Evolutionary conservation across 2,797 vertebrate genomes (phyloP).

Genomic region (Anguilla anguilla): DNA sequence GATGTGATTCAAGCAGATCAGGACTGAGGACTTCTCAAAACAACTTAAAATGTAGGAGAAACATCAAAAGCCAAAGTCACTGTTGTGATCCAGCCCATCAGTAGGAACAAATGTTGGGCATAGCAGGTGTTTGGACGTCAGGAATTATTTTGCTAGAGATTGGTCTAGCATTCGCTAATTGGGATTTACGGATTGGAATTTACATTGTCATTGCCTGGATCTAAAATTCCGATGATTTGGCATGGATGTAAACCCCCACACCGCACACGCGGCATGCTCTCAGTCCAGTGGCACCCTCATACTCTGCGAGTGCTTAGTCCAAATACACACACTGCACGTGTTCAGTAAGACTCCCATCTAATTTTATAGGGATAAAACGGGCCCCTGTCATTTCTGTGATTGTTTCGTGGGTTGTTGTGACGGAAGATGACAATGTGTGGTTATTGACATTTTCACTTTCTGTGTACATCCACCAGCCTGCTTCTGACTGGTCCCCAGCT

Average conservation of each 20-base stretch:
- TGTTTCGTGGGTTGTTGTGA: not conserved
- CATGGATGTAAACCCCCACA: too few species aligned
- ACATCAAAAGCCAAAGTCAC: too few species aligned
- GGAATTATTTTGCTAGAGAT: too few species aligned
- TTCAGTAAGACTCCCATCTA: not conserved
- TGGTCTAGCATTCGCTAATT: too few species aligned
- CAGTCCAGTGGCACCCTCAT: not conserved
- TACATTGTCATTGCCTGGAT: too few species aligned
- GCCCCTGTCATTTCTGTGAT: not conserved
- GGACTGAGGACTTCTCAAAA: not conserved
- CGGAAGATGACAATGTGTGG: not conserved
- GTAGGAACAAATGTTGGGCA: too few species aligned
- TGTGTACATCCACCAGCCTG: not conserved
- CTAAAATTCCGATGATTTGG: too few species aligned
- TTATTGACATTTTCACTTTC: not conserved
- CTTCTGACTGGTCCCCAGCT: not conserved
- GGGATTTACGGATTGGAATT: too few species aligned
- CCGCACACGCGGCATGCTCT: not conserved
- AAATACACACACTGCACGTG: not conserved
- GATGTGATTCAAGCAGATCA: not conserved
- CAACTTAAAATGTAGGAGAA: too few species aligned
- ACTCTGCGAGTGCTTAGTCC: not conserved
- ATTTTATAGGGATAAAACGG: not conserved
- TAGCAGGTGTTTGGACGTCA: too few species aligned
- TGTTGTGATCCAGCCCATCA: too few species aligned